A percentile compares a stretch with the other conserved stretches of the same genome.
Conservation (phyloP, 2,888 invertebrate species). For the Caenorhabditis auriculariae region DNA sequence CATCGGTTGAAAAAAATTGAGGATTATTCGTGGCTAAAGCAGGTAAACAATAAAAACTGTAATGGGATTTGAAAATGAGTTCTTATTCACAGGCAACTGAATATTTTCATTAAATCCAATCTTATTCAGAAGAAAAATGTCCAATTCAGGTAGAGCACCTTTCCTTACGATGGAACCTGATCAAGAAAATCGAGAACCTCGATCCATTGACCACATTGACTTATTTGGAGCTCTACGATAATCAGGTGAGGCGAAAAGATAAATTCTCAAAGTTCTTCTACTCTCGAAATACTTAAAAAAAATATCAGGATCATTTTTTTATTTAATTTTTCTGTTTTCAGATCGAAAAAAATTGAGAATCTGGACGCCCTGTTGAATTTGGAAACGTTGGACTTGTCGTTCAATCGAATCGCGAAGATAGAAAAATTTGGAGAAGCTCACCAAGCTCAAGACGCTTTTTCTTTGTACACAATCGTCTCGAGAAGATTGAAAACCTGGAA, state of each 20-base stretch:
- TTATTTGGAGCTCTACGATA: conserved; percentile 95
- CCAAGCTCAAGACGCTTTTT: conserved; percentile 65
- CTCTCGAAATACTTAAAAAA: background rate
- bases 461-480: conserved; percentile 69
- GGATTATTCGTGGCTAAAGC: conserved; percentile 42
- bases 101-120: too few species aligned
- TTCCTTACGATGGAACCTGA: conserved; percentile 89
- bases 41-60: background rate
- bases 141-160: conserved; percentile 70
- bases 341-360: conserved; percentile 85
- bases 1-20: conserved; percentile 46
- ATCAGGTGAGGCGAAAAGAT: conserved; percentile 75
- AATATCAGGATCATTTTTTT: background rate
- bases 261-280: background rate
- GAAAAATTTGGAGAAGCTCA: conserved; percentile 64
- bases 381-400: conserved; percentile 90
- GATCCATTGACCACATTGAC: conserved; percentile 73
- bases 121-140: background rate
- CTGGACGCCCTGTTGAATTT: conserved; percentile 83
- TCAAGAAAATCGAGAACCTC: conserved; percentile 91
- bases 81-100: background rate
- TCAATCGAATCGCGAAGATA: conserved; percentile 75
- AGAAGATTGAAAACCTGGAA: conserved; percentile 65
- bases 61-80: background rate
- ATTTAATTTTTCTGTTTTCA: too few species aligned